Evolutionary conservation across 2,888 invertebrate species (phyloP).

Genomic region (Cepaea hortensis): DNA sequence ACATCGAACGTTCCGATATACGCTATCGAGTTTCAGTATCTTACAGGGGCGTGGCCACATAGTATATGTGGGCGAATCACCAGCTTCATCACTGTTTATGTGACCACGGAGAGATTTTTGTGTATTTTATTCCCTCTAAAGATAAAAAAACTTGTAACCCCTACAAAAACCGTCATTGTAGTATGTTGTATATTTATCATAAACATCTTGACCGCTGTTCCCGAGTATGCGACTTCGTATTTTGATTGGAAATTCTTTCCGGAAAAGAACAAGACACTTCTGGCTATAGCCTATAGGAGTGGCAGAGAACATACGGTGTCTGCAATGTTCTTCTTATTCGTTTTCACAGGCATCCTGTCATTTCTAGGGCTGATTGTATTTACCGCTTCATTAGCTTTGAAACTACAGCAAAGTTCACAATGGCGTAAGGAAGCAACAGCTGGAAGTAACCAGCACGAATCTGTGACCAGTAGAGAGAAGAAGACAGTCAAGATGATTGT

Average conservation of each 20-base stretch:
- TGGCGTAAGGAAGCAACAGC: slow-evolving; percentile 17
- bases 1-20: neutral
- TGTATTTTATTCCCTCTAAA: slow-evolving; percentile 16
- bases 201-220: neutral
- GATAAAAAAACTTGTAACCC: neutral
- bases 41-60: slow-evolving; percentile 13
- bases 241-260: neutral
- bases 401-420: neutral
- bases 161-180: neutral
- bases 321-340: neutral
- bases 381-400: neutral
- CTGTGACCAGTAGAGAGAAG: slow-evolving; percentile 1
- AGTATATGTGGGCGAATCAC: neutral
- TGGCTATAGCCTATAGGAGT: neutral
- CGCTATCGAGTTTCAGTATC: neutral
- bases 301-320: neutral
- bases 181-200: neutral
- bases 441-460: neutral
- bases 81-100: neutral
- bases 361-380: neutral
- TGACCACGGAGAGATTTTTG: slow-evolving; percentile 22
- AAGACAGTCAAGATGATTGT: slow-evolving; percentile 11
- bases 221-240: neutral
- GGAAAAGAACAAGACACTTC: neutral
- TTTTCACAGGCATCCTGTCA: neutral